Base-by-base conservation (phyloP, 2,888 invertebrate genomes). In the Bellardia pandia region DNA sequence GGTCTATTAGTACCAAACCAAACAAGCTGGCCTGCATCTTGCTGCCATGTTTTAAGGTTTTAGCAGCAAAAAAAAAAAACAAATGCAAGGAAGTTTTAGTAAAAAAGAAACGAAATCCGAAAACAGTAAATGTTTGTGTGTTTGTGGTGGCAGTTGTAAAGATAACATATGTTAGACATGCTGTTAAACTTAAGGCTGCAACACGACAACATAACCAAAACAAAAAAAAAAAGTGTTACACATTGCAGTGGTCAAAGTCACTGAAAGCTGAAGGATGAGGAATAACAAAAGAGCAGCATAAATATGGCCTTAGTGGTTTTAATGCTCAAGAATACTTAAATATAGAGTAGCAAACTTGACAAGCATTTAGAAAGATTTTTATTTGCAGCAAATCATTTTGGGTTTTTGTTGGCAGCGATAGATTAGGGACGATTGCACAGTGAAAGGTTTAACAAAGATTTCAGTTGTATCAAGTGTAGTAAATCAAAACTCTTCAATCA, bases 331-430 rank as follows among this genome's bases (percentile, higher is more conserved):
- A 80, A 60, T 66, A 72, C 80, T 84, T 87, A 87, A 87, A 72
- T 86, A 86, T 86, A 88, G 72, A 84, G 80, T 84, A 74, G 84
- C 80, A 83, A 85, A 89, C 90, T 90, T 91, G 92, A 92, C 92
- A 92, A 91, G 90, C 92, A 90, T 91, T 92, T 92, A 92, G 90
- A 92, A 91, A 90, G 91, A 89, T 40, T 91, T 91, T 92, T 91
- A 91, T 90, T 91, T 90, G 89, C 89, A 90, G 90, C 90, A 90
- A 88, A 62, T 69, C 78, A 74, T 48, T 62, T 86, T 37, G 7
- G 14, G 64, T 76, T 77, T 58, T 66, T 58, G 30, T 71, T 51
- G 16, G 30, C 14, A 45, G 5, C 33, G 37, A 3, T 33, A 14
- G 9, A 13, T 14, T 33, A 58, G 40, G 53, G 13, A 9, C 66